phyloP scores from a whole-genome alignment of 1,140 invertebrate species.

The Mizuhopecten yessoensis region DNA sequence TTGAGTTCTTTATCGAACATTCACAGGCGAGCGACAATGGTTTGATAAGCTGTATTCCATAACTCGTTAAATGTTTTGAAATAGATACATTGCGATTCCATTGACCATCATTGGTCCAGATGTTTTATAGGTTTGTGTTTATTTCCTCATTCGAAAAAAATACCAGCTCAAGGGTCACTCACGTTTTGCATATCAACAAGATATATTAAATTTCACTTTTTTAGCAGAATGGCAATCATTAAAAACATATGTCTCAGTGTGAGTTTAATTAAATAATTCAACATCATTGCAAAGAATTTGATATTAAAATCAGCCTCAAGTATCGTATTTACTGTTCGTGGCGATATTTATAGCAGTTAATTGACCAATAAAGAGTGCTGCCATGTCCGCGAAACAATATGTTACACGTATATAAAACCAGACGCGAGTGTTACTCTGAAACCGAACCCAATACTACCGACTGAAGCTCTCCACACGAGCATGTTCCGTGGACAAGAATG shows the following conservation, averaged over 20 bases:
- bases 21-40: no score
- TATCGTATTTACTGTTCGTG: neutral
- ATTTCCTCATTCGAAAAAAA: neutral
- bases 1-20: no score
- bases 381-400: neutral
- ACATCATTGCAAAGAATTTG: conserved; percentile 39
- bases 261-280: conserved; percentile 36
- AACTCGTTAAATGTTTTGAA: no score
- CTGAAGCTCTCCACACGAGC: conserved; percentile 15
- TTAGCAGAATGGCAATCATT: conserved; percentile 19
- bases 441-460: neutral
- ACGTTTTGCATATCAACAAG: neutral
- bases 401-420: neutral
- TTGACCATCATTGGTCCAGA: no score
- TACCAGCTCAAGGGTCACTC: neutral
- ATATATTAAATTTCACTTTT: neutral
- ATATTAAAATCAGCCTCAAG: conserved; percentile 8
- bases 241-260: conserved; percentile 11
- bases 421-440: neutral
- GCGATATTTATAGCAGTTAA: neutral
- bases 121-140: no score
- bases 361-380: neutral
- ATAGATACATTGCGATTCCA: no score
- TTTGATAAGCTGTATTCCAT: no score
- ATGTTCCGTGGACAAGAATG: neutral